Conservation (phyloP, 2,113 vertebrate genomes). For the Marmota flaviventris region DNA sequence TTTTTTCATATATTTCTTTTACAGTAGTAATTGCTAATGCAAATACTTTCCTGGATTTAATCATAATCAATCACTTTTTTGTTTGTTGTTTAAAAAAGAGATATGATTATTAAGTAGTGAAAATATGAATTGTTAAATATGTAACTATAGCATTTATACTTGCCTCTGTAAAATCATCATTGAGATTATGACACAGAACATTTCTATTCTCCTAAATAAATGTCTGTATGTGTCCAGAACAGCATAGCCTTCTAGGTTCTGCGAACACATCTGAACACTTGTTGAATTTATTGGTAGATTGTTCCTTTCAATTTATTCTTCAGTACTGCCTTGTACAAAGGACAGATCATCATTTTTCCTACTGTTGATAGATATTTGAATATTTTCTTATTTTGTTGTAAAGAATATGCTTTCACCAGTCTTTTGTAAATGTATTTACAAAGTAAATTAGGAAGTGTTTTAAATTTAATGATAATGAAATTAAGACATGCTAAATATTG, state of each 20-base stretch:
- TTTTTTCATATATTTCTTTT: neutral
- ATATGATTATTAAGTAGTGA: neutral
- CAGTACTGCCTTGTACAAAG: neutral
- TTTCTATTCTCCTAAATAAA: too few relatives aligned
- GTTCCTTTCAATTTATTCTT: neutral
- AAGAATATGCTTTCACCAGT: neutral
- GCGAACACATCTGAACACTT: neutral
- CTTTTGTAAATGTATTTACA: neutral
- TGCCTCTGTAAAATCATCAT: neutral
- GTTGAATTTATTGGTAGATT: too few relatives aligned
- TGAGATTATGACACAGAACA: neutral
- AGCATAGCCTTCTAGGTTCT: rapidly evolving
- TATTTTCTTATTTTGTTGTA: neutral
- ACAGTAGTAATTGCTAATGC: neutral
- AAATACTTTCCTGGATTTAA: neutral
- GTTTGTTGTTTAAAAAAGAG: neutral
- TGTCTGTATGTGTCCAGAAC: neutral
- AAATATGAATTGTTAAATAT: neutral
- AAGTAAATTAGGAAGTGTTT: neutral
- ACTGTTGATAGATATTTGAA: neutral
- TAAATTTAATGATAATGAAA: neutral
- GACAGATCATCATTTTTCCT: neutral
- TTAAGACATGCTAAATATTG: neutral
- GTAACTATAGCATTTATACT: neutral
- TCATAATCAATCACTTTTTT: neutral